Conservation (phyloP, 92 coral and sea anemone species). For the Porites evermanni region DNA sequence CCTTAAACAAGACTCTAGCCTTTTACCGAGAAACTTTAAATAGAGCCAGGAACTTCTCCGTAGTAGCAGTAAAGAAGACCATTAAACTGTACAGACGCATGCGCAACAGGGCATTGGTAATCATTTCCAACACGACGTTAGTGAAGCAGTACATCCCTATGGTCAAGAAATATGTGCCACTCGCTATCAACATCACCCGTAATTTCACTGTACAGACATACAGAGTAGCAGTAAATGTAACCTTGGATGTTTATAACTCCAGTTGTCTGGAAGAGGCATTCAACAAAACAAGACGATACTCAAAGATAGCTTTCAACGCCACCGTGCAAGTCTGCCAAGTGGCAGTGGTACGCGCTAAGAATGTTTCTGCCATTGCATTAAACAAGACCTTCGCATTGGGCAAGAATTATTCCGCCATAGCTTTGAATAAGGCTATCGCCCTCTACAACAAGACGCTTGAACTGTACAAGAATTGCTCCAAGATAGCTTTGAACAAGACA, state of each 20-base stretch:
- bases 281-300: slow-evolving; percentile 58
- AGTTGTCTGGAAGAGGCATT: slow-evolving; percentile 53
- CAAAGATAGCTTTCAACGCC: slow-evolving; percentile 59
- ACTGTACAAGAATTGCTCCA: slow-evolving; percentile 50
- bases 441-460: slow-evolving; percentile 38
- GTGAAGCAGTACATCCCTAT: slow-evolving; percentile 58
- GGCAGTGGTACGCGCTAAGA: slow-evolving; percentile 45
- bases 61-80: slow-evolving; percentile 32
- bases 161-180: slow-evolving; percentile 58
- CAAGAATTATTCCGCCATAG: slow-evolving; percentile 55
- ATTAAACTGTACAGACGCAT: slow-evolving; percentile 52
- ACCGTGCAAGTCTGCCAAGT: slow-evolving; percentile 51
- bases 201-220: slow-evolving; percentile 64
- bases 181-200: slow-evolving; percentile 61
- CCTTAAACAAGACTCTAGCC: slow-evolving; percentile 60
- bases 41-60: slow-evolving; percentile 56
- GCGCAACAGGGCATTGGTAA: slow-evolving; percentile 44
- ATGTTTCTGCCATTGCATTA: slow-evolving; percentile 52
- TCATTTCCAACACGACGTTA: slow-evolving; percentile 38
- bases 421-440: slow-evolving; percentile 53
- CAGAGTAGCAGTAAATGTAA: slow-evolving; percentile 51
- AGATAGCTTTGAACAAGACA: slow-evolving; percentile 56
- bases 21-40: slow-evolving; percentile 39
- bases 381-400: slow-evolving; percentile 33
- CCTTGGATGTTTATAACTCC: slow-evolving; percentile 76